These are phyloP conservation scores for Drosophila pectinifera DNA, from an alignment of 1,140 invertebrate species.

Conservation along the genomic window DNA sequence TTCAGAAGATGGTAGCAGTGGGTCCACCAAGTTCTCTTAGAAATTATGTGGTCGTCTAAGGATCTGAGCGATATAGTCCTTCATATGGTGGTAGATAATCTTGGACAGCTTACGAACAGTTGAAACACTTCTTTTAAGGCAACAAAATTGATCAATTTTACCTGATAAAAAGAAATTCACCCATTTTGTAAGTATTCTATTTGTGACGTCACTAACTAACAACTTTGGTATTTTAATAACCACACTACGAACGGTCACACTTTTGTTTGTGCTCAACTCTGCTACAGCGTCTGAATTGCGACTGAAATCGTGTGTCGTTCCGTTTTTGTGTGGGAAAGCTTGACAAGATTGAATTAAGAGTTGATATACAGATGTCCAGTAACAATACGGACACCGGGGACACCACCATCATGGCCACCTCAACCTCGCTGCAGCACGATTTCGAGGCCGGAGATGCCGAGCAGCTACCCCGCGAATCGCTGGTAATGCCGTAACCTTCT, in stretches of 20 bases:
- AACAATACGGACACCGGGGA: constrained; percentile 83
- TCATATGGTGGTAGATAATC: background rate
- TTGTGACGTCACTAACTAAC: background rate
- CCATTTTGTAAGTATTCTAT: background rate
- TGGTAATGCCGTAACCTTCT: constrained; percentile 56
- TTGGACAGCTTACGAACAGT: background rate
- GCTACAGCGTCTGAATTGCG: constrained; percentile 21
- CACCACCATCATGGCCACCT: constrained; percentile 66
- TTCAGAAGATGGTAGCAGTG: background rate
- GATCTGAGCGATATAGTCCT: background rate
- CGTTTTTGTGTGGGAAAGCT: constrained; percentile 15
- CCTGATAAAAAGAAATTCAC: background rate
- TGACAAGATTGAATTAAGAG: constrained; percentile 78
- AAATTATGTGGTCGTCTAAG: background rate
- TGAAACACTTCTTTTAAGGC: background rate
- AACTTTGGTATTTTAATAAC: background rate
- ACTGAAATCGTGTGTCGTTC: constrained; percentile 14
- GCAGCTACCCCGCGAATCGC: constrained; percentile 69
- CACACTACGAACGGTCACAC: background rate
- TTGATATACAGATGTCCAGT: constrained; percentile 75
- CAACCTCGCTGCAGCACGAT: constrained; percentile 47
- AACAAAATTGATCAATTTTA: background rate
- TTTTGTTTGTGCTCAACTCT: constrained; percentile 28
- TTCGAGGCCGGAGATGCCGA: constrained; percentile 26
- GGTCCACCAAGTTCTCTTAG: background rate